Conservation (phyloP, 2,888 invertebrate species). For the Chelonus formosanus region DNA sequence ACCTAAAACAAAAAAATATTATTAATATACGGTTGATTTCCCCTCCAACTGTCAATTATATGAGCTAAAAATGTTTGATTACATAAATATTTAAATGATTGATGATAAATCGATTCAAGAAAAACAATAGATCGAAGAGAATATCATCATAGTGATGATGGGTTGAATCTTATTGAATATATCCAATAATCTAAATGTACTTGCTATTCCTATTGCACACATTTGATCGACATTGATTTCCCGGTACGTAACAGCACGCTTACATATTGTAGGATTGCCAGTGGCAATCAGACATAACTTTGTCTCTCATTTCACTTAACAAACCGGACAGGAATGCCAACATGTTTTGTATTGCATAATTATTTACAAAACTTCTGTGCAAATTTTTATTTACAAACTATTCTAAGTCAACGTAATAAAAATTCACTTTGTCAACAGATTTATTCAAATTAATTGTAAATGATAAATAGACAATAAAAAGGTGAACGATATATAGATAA, state of each 20-base stretch:
- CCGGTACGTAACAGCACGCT: conserved; percentile 37
- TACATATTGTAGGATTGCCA: conserved; percentile 27
- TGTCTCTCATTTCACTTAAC: conserved; percentile 26
- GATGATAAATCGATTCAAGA: no score
- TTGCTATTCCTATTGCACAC: conserved; percentile 19
- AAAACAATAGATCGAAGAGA: no score
- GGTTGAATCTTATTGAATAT: no score
- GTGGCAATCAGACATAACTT: conserved; percentile 27
- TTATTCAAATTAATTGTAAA: conserved; percentile 9
- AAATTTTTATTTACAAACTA: no score
- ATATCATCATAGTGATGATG: no score
- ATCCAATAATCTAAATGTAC: no score
- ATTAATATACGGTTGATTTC: conserved; percentile 4
- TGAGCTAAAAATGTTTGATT: no score
- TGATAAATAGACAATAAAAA: conserved; percentile 24
- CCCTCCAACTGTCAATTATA: no score
- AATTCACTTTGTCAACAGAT: no score
- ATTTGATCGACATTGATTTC: conserved; percentile 39
- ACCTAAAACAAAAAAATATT: conserved; percentile 37
- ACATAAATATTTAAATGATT: no score
- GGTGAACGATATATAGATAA: conserved; percentile 24
- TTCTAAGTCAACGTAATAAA: no score
- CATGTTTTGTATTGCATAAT: conserved; percentile 19
- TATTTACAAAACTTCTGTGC: conserved; percentile 10
- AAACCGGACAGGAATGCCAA: conserved; percentile 30